A percentile compares a stretch with the other conserved stretches of the same genome.
These are phyloP conservation scores for Protonibea diacanthus DNA, from an alignment of 2,797 vertebrate genomes.

Conservation along the genomic window DNA sequence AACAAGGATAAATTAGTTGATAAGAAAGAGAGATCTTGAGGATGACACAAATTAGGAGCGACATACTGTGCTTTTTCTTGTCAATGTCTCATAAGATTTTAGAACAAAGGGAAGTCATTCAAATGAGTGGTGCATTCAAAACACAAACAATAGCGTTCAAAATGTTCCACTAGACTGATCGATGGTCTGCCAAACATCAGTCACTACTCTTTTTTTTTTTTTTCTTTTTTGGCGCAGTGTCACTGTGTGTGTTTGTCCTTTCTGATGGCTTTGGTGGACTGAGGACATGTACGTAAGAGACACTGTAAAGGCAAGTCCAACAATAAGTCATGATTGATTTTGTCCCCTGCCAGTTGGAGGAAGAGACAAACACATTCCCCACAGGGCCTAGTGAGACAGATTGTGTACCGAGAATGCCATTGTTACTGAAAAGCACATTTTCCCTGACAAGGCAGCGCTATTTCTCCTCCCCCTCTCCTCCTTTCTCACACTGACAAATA, in stretches of 20 bases:
- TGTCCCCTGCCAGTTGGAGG: constrained; percentile 75
- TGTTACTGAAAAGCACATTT: constrained; percentile 81
- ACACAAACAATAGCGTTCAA: constrained; percentile 62
- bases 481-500: constrained; percentile 71
- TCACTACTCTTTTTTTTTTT: constrained; percentile 45
- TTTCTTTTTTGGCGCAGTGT: constrained; percentile 13
- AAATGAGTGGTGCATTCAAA: constrained; percentile 59
- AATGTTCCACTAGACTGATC: constrained; percentile 61
- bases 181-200: constrained; percentile 68
- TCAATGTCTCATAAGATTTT: constrained; percentile 54
- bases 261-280: constrained; percentile 62
- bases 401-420: constrained; percentile 73
- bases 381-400: constrained; percentile 72
- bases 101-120: constrained; percentile 64
- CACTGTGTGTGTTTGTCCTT: constrained; percentile 60
- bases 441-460: constrained; percentile 72
- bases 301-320: constrained; percentile 75
- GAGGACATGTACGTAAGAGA: constrained; percentile 73
- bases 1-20: constrained; percentile 52
- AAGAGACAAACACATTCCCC: constrained; percentile 74
- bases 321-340: constrained; percentile 83
- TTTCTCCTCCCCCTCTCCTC: constrained; percentile 69
- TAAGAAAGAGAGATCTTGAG: constrained; percentile 40
- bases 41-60: constrained; percentile 50
- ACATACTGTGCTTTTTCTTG: constrained; percentile 51